Base-by-base conservation (phyloP, 2,888 invertebrate genomes). In the Graphium colonna region DNA sequence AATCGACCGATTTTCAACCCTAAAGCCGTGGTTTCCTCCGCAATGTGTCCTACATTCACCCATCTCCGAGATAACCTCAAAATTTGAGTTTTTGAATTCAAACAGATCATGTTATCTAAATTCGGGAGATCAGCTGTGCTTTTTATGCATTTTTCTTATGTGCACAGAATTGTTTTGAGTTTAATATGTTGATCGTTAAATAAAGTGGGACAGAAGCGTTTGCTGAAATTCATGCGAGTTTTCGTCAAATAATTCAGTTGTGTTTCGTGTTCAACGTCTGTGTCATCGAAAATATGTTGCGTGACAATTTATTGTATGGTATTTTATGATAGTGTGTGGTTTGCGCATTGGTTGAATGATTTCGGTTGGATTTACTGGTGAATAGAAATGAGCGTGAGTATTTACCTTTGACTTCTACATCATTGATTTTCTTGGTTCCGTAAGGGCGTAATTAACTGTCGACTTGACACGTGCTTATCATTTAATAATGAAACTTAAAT, bases 61-160 rank as follows among this genome's bases (percentile, higher is more conserved):
- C 77, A 79, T 80, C 77, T 73, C 71, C 63, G 72, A 78, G 74
- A 79, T 88, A 89, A 89, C 88, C 88, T 88, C 77, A 84, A 89
- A 88, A 79, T 75, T 73, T 60, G 65, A 77, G 77, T 73, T 80
- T 77, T 73, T 70, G 65, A 68, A 65, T 36, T 63, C 59, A 65
- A 63, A 77, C 56, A 67, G 69, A 75, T 69, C 71, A 72, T 69
- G 67, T 68, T 67, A 61, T 64, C 55, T 43, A 56, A 62, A 63
- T 59, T 65, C 60, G 51, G 39, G 48, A 52, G 55, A 49, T n/a
- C 38, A 49, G 45, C n/a, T 15, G 7, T 40, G 26, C 18, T 40
- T 43, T 18, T 39, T 21, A 49, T 21, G 38, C 18, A 28, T 15
- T 38, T 18, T 1, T 15, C 3, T 9, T 45, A n/a, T 18, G 28